These are phyloP conservation scores for Eptesicus fuscus DNA, from an alignment of 2,113 vertebrate genomes.

Conservation along the genomic window DNA sequence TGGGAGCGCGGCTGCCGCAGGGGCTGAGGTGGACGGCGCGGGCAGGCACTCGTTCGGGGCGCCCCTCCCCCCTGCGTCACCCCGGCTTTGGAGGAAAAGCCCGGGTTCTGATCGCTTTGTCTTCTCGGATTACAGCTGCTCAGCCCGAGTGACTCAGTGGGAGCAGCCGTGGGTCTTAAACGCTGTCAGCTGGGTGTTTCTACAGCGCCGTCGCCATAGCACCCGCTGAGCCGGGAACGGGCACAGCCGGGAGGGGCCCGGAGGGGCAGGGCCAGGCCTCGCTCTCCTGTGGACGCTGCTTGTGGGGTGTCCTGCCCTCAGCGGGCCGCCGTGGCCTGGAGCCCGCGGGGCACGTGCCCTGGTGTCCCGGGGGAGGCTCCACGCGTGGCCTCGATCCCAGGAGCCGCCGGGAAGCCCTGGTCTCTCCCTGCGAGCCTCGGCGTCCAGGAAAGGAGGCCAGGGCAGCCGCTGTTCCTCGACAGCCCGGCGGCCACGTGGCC, in stretches of 20 bases:
- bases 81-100: neutral
- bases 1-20: neutral
- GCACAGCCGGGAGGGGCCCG: neutral
- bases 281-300: neutral
- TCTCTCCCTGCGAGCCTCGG: neutral
- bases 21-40: neutral
- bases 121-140: conserved; percentile 55
- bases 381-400: neutral
- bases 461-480: neutral
- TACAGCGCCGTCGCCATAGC: conserved; percentile 50
- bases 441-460: neutral
- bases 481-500: neutral
- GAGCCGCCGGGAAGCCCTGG: neutral
- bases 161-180: conserved; percentile 11
- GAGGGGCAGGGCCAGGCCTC: neutral
- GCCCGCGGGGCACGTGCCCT: accelerated
- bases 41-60: neutral
- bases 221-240: neutral
- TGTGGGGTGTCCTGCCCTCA: neutral
- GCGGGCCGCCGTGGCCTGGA: no score
- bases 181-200: conserved; percentile 54
- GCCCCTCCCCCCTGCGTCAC: conserved; percentile 51
- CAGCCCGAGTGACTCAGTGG: conserved; percentile 64
- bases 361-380: neutral
- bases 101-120: conserved; percentile 15